Conservation (phyloP, 2,888 invertebrate species). For the Fabriciana adippe region DNA sequence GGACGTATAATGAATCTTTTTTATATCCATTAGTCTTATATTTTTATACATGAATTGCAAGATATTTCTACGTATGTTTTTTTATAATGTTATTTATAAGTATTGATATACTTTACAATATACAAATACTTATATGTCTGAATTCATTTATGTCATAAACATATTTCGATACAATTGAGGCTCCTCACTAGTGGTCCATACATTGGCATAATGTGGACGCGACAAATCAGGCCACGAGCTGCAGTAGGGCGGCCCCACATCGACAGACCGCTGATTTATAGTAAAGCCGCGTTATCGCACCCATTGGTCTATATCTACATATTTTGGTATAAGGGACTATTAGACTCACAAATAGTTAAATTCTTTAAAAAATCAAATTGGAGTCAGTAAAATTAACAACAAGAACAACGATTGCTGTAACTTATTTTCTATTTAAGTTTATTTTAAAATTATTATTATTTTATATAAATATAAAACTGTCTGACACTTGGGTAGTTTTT, state of each 20-base stretch:
- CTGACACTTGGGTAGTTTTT: no score
- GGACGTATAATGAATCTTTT: no score
- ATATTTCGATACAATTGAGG: slow-evolving; percentile 21
- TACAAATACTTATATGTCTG: no score
- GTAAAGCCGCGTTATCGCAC: slow-evolving; percentile 67
- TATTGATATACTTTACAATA: no score
- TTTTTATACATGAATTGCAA: no score
- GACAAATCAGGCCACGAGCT: slow-evolving; percentile 78
- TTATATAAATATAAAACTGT: no score
- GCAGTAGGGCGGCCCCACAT: slow-evolving; percentile 76
- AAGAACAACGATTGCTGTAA: not conserved
- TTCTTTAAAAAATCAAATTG: slow-evolving; percentile 35
- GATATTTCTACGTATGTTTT: no score
- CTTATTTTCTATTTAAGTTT: no score
- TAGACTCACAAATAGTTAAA: slow-evolving; percentile 26
- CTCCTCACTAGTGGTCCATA: slow-evolving; percentile 50
- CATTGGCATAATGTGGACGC: slow-evolving; percentile 71
- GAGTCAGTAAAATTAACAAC: not conserved
- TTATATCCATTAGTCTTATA: no score
- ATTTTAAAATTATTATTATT: no score
- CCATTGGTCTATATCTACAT: slow-evolving; percentile 40
- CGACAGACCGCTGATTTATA: slow-evolving; percentile 80
- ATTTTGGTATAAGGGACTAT: not conserved
- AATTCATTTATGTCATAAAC: not conserved
- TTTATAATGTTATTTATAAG: no score